A percentile compares a stretch with the other conserved stretches of the same genome.
These are phyloP conservation scores for Poecilia picta DNA, from an alignment of 2,797 vertebrate species.

Conservation along the genomic window DNA sequence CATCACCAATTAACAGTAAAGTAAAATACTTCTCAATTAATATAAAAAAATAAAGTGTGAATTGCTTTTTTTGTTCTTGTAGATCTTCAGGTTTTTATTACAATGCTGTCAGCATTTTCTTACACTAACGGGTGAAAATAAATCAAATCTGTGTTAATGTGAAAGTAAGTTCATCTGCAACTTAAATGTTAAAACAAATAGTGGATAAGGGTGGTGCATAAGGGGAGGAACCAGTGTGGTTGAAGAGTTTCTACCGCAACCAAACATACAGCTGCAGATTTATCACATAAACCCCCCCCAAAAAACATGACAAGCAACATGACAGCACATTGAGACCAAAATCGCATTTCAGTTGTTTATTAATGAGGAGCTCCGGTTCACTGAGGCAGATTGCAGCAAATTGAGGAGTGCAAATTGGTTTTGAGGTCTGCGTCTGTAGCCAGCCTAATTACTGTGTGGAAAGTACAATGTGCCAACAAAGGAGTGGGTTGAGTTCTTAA, in stretches of 20 bases:
- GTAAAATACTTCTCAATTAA: not conserved
- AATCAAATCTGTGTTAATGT: not conserved
- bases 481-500: constrained; percentile 29
- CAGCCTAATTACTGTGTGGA: constrained; percentile 46
- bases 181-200: not conserved
- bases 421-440: constrained; percentile 18
- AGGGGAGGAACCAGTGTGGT: constrained; percentile 1
- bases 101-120: not conserved
- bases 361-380: constrained; percentile 36
- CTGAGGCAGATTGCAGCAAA: constrained; percentile 33
- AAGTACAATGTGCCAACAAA: constrained; percentile 36
- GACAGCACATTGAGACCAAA: constrained; percentile 19
- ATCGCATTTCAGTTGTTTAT: constrained; percentile 44
- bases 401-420: constrained; percentile 28
- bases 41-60: not conserved
- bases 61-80: not conserved
- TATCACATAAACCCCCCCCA: constrained; percentile 15
- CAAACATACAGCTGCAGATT: constrained; percentile 17
- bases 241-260: not conserved
- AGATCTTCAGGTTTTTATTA: not conserved
- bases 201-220: not conserved
- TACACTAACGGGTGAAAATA: not conserved
- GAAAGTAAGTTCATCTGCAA: not conserved
- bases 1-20: not conserved
- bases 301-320: constrained; percentile 10